A percentile compares a stretch with the other conserved stretches of the same genome.
Conservation (phyloP, 2,113 vertebrate genomes). For the Sinocyclocheilus anophthalmus region DNA sequence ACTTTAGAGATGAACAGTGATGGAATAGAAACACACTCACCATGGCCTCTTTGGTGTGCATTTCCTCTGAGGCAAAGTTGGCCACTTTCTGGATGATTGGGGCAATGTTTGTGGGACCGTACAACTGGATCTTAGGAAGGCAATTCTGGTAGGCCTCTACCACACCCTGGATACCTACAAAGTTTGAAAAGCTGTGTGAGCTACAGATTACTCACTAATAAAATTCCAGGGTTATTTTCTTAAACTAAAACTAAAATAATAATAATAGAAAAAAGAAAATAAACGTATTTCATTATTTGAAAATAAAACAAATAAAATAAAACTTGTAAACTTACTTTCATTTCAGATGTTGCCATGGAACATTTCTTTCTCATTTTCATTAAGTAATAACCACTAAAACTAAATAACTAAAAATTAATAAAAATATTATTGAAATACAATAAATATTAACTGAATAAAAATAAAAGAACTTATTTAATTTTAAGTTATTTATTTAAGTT, state of each 20-base stretch:
- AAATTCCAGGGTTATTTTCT: background rate
- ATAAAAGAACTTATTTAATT: too few species aligned
- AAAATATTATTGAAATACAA: too few species aligned
- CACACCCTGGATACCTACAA: slow-evolving; percentile 91
- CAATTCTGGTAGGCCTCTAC: slow-evolving; percentile 97
- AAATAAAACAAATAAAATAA: too few species aligned
- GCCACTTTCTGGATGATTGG: slow-evolving; percentile 98
- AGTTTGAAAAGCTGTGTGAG: background rate
- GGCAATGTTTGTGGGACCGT: slow-evolving; percentile 95
- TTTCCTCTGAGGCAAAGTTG: slow-evolving; percentile 90
- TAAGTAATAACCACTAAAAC: too few species aligned
- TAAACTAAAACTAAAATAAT: background rate
- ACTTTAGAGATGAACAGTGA: background rate
- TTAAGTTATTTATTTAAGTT: too few species aligned
- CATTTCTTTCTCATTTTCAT: background rate
- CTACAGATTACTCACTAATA: background rate
- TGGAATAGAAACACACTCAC: slow-evolving; percentile 67
- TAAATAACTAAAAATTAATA: too few species aligned
- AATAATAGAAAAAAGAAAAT: background rate
- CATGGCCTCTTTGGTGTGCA: slow-evolving; percentile 93
- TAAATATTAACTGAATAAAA: background rate
- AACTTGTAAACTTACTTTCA: too few species aligned
- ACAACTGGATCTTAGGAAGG: slow-evolving; percentile 93
- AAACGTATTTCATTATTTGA: too few species aligned
- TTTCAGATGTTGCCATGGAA: too few species aligned